Evolutionary conservation across 2,888 invertebrate species (phyloP).

Genomic region (Zaprionus bogoriensis): DNA sequence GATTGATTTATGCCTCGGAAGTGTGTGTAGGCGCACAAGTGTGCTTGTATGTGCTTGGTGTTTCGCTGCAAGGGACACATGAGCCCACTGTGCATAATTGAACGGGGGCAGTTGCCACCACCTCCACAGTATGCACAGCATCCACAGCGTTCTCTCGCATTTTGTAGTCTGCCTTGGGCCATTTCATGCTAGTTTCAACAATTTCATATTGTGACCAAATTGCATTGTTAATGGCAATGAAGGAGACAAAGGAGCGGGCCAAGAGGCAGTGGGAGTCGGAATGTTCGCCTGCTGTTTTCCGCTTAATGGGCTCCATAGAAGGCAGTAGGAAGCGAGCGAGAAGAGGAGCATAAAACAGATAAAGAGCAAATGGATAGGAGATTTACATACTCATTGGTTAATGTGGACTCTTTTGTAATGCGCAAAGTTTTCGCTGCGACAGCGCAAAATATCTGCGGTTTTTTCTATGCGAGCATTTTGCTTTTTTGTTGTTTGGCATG

Average conservation of each 20-base stretch:
- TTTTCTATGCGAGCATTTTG: slow-evolving; percentile 5
- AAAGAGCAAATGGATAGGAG: slow-evolving; percentile 3
- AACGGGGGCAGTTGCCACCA: slow-evolving; percentile 17
- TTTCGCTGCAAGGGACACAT: slow-evolving; percentile 16
- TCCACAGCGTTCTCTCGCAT: slow-evolving; percentile 1
- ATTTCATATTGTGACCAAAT: slow-evolving; percentile 44
- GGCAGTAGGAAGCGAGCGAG: background rate
- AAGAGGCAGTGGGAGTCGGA: background rate
- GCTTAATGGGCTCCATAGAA: slow-evolving; percentile 35
- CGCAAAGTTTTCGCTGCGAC: slow-evolving; percentile 52
- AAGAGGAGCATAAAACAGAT: background rate
- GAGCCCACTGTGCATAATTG: slow-evolving; percentile 57
- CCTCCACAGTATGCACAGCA: background rate
- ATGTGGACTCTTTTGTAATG: slow-evolving; percentile 51
- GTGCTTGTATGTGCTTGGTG: background rate
- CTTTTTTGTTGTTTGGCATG: slow-evolving; percentile 4
- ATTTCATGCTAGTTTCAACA: slow-evolving; percentile 32
- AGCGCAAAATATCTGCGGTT: slow-evolving; percentile 49
- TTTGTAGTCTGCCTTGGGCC: slow-evolving; percentile 18
- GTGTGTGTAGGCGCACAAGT: slow-evolving; percentile 2
- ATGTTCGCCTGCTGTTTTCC: slow-evolving; percentile 21
- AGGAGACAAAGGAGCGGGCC: background rate
- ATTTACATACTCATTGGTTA: slow-evolving; percentile 60
- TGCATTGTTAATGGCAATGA: slow-evolving; percentile 54
- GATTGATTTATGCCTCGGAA: slow-evolving; percentile 53